Evolutionary conservation across 1,140 invertebrate species (phyloP).

Genomic region (Drosophila arizonae): DNA sequence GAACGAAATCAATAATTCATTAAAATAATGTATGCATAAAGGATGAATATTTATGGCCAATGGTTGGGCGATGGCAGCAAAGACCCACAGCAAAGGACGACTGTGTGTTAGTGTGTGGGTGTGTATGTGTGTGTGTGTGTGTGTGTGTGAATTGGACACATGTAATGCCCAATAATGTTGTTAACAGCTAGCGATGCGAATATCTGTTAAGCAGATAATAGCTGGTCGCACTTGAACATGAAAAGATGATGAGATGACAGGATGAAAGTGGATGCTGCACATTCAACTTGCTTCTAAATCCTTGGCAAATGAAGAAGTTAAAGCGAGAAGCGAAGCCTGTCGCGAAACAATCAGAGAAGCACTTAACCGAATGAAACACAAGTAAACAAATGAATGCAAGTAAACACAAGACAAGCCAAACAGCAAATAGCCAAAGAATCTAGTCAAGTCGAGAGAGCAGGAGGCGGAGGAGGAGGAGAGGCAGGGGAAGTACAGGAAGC

Average conservation of each 20-base stretch:
- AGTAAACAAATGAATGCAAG: constrained; percentile 79
- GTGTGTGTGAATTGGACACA: background rate
- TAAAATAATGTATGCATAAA: constrained; percentile 79
- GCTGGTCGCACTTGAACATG: constrained; percentile 18
- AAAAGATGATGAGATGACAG: constrained; percentile 5
- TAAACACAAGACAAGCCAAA: constrained; percentile 71
- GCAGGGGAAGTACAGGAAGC: too few relatives aligned
- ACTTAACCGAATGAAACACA: constrained; percentile 80
- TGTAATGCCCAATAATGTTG: constrained; percentile 59
- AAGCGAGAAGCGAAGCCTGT: constrained; percentile 42
- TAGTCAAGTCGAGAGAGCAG: constrained; percentile 13
- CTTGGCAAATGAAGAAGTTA: constrained; percentile 16
- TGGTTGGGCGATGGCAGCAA: constrained; percentile 39
- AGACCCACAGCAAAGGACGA: constrained; percentile 34
- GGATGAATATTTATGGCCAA: constrained; percentile 69
- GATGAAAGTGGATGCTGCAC: constrained; percentile 1
- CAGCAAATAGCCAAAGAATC: constrained; percentile 49
- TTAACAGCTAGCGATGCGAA: constrained; percentile 42
- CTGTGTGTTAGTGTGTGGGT: background rate
- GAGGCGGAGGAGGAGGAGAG: background rate
- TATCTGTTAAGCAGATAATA: constrained; percentile 44
- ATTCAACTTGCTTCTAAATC: background rate
- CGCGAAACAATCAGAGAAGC: constrained; percentile 76
- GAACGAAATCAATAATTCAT: constrained; percentile 76
- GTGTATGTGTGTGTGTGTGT: constrained; percentile 1